These are phyloP conservation scores for Dynastes hyllus DNA, from an alignment of 2,888 invertebrate genomes.

Conservation along the genomic window DNA sequence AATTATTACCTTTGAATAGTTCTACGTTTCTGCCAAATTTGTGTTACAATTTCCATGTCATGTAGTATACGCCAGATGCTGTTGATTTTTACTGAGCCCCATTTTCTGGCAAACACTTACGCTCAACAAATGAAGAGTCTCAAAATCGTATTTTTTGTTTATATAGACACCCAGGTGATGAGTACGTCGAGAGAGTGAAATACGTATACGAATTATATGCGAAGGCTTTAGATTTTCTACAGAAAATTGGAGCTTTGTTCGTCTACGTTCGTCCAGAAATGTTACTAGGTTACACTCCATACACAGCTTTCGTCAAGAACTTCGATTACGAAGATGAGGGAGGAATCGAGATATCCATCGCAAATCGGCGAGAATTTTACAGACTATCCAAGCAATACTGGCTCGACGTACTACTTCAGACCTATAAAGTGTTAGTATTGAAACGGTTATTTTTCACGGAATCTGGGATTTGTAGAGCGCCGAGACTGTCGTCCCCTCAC, in stretches of 20 bases:
- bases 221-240: slow-evolving; percentile 18
- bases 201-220: slow-evolving; percentile 56
- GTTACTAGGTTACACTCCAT: slow-evolving; percentile 1
- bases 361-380: neutral
- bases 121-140: too few species aligned
- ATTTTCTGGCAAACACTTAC: too few species aligned
- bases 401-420: slow-evolving; percentile 28
- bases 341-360: neutral
- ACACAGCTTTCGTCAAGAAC: neutral
- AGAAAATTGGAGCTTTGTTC: slow-evolving; percentile 7
- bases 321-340: neutral
- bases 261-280: slow-evolving; percentile 5
- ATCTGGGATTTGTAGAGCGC: neutral
- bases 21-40: too few species aligned
- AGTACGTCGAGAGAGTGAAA: neutral
- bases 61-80: too few species aligned
- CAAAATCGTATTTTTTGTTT: neutral
- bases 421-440: slow-evolving; percentile 16
- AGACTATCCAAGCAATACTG: slow-evolving; percentile 32
- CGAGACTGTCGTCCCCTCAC: neutral
- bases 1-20: too few species aligned
- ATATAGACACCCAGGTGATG: neutral
- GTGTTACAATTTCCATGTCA: too few species aligned
- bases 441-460: neutral
- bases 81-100: too few species aligned